These are phyloP conservation scores for Mobula birostris DNA, from an alignment of 2,113 vertebrate species.

Conservation along the genomic window DNA sequence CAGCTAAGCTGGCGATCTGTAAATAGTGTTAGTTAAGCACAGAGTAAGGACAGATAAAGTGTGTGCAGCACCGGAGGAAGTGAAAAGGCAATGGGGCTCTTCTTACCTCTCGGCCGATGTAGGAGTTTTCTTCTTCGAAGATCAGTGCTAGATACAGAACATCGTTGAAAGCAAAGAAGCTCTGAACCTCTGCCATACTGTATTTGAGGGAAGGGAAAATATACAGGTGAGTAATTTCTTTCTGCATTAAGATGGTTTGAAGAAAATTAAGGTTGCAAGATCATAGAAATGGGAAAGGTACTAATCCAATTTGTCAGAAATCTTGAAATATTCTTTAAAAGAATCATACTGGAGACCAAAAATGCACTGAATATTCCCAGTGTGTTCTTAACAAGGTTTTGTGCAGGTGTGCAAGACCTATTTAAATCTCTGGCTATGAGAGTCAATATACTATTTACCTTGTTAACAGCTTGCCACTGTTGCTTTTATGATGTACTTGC, in stretches of 20 bases:
- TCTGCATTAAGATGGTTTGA: not conserved
- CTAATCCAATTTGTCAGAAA: not conserved
- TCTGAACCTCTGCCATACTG: slow-evolving; percentile 67
- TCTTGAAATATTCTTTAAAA: not conserved
- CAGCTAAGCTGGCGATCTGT: not conserved
- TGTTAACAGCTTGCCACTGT: too few species aligned
- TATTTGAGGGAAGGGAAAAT: slow-evolving; percentile 42
- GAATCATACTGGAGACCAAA: not conserved
- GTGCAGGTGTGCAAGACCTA: too few species aligned
- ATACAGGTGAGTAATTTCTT: not conserved
- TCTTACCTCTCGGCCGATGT: slow-evolving; percentile 81
- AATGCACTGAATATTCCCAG: too few species aligned
- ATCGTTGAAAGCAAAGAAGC: slow-evolving; percentile 69
- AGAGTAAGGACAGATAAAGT: not conserved
- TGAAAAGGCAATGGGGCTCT: not conserved
- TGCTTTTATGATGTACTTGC: too few species aligned
- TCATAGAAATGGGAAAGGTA: not conserved
- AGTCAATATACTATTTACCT: too few species aligned
- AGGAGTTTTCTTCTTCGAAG: slow-evolving; percentile 71
- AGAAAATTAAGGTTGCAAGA: not conserved
- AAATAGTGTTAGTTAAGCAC: not conserved
- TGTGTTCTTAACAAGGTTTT: too few species aligned
- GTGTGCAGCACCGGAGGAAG: not conserved
- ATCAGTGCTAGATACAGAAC: slow-evolving; percentile 71
- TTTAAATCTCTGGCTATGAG: too few species aligned